Conservation (phyloP, 1,140 invertebrate species). For the Orius laevigatus region DNA sequence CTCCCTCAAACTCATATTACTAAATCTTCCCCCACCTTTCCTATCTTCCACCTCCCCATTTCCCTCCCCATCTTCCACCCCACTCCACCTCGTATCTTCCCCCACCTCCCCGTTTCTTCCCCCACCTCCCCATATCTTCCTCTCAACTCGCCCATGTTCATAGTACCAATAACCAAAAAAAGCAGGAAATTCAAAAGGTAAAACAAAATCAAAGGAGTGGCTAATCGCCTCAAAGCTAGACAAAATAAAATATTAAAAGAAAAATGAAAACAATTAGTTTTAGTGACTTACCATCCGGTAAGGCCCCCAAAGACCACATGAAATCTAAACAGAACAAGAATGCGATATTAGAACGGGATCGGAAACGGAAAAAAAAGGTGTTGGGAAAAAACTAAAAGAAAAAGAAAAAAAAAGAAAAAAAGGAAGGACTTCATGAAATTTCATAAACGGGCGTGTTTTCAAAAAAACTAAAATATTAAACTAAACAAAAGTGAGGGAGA, state of each 20-base stretch:
- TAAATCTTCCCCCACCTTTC: not conserved
- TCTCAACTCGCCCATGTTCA: no score
- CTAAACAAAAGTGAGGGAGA: slow-evolving; percentile 5
- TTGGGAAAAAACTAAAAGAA: slow-evolving; percentile 19
- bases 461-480: slow-evolving; percentile 5
- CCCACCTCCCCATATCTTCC: no score
- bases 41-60: no score
- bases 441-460: slow-evolving; percentile 29
- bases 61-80: no score
- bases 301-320: slow-evolving; percentile 93
- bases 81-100: no score
- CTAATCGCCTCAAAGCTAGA: no score
- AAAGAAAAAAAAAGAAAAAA: slow-evolving; percentile 13
- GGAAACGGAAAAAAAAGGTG: slow-evolving; percentile 12
- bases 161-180: no score
- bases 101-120: no score
- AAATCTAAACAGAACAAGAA: slow-evolving; percentile 78
- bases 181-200: no score
- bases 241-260: no score
- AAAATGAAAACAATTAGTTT: not conserved
- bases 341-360: slow-evolving; percentile 6
- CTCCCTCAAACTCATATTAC: not conserved
- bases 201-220: no score
- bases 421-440: slow-evolving; percentile 37
- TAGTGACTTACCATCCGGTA: slow-evolving; percentile 77